These are phyloP conservation scores for Myotis planiceps DNA, from an alignment of 2,797 vertebrate species.

Conservation along the genomic window DNA sequence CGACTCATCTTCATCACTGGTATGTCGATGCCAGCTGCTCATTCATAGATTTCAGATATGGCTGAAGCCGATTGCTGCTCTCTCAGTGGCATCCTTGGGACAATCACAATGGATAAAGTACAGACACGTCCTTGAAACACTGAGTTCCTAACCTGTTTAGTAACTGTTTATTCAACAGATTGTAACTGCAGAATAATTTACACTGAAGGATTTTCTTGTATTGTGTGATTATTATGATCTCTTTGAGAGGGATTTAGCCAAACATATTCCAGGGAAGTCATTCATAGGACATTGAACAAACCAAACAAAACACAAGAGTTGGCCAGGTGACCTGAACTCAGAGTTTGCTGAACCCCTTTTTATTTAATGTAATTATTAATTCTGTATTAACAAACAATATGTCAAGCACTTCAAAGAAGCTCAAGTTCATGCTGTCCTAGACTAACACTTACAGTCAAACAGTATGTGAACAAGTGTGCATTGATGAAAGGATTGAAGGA, in stretches of 20 bases:
- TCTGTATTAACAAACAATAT: background rate
- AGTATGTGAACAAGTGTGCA: background rate
- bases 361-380: background rate
- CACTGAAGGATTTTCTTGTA: background rate
- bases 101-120: background rate
- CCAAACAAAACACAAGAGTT: background rate
- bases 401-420: background rate
- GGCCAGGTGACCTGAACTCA: background rate
- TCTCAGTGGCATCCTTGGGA: background rate
- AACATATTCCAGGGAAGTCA: background rate
- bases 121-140: background rate
- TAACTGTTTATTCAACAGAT: background rate
- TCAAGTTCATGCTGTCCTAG: background rate
- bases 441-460: background rate
- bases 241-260: background rate
- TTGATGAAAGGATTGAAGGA: background rate
- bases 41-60: slow-evolving; percentile 59
- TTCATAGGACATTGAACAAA: background rate
- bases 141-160: background rate
- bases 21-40: slow-evolving; percentile 14
- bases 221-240: background rate
- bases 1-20: slow-evolving; percentile 55
- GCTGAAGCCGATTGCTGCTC: slow-evolving; percentile 28
- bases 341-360: background rate
- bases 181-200: background rate